Evolutionary conservation across 2,797 vertebrate species (phyloP), one percentile per base, ranked within the genome.

Genomic region (Protosalanx chinensis): DNA sequence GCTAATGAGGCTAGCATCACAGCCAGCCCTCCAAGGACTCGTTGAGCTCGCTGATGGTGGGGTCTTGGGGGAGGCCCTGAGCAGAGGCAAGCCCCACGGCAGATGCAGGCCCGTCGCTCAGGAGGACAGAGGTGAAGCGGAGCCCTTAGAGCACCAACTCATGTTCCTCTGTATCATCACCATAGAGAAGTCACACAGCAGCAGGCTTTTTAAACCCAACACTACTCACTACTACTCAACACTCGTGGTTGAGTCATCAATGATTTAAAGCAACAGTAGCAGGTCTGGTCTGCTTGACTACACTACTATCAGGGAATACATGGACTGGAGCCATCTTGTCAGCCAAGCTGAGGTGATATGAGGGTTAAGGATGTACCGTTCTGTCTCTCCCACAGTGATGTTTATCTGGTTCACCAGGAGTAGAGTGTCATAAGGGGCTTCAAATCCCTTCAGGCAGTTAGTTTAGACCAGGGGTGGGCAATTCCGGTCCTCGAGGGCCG

Each of bases 61-160:
- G 12, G 35, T 13, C 37, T 62, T 63, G 61, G 8, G 13, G 13
- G 33, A 32, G 41, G 41, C 41, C 41, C 41, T 3, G 8, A 10
- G 41, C 41, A 10, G 10, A 10, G 41, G 2, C 3, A 8, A 46
- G 41, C 8, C 41, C 8, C 41, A 46, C 8, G 10, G 41, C 41
- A 12, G 41, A 12, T 12, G 8, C 41, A 46, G 41, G 41, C 12
- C 41, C 41, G 41, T 58, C 65, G 59, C 62, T 58, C n/a, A n/a
- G 58, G 73, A 70, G 51, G 37, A 46, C 10, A 41, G 62, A 27
- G 10, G 56, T 3, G 60, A 64, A 65, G 72, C 58, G 64, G 72
- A 18, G 59, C 65, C 71, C 86, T 87, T 77, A 84, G 80, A 85
- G 18, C 73, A 69, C 12, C 16, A 61, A 62, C 18, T 8, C 3